A percentile compares a stretch with the other conserved stretches of the same genome.
Evolutionary conservation across 2,888 invertebrate genomes (phyloP).

Genomic region (Drosophila affinis): DNA sequence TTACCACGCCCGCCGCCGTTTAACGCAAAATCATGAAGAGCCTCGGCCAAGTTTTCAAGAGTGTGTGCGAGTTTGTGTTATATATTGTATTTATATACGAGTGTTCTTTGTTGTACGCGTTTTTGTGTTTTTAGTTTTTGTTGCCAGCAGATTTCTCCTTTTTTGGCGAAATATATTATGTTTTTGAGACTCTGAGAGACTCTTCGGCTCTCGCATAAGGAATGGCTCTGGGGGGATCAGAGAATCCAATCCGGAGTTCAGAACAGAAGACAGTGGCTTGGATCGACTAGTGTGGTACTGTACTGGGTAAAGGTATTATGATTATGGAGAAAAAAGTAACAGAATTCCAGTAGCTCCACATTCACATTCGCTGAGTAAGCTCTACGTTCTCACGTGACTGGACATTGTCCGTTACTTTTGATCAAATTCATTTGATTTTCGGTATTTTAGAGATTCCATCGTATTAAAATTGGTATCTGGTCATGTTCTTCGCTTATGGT

Average conservation of each 20-base stretch:
- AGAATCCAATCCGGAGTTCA: neutral
- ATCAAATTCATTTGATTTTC: too few species aligned
- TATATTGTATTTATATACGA: constrained; percentile 16
- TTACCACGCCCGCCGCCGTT: constrained; percentile 39
- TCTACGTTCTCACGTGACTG: too few species aligned
- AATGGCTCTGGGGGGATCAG: constrained; percentile 4
- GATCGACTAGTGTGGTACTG: neutral
- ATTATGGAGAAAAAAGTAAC: too few species aligned
- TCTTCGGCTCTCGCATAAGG: neutral
- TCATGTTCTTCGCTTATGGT: too few species aligned
- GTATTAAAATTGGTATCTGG: too few species aligned
- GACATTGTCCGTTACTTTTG: too few species aligned
- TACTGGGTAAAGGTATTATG: too few species aligned
- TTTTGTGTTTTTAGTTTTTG: constrained; percentile 3
- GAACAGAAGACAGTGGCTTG: neutral
- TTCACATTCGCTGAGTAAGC: too few species aligned
- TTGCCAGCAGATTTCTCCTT: constrained; percentile 4
- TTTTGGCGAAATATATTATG: neutral
- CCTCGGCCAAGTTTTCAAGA: constrained; percentile 21
- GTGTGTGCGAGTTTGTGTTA: constrained; percentile 6
- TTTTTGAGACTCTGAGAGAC: constrained; percentile 1
- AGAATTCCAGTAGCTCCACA: too few species aligned
- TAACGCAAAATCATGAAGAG: constrained; percentile 45
- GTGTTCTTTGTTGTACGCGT: constrained; percentile 2
- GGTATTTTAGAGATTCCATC: too few species aligned